phyloP scores from a whole-genome alignment of 2,113 vertebrate species.

The Carollia perspicillata region DNA sequence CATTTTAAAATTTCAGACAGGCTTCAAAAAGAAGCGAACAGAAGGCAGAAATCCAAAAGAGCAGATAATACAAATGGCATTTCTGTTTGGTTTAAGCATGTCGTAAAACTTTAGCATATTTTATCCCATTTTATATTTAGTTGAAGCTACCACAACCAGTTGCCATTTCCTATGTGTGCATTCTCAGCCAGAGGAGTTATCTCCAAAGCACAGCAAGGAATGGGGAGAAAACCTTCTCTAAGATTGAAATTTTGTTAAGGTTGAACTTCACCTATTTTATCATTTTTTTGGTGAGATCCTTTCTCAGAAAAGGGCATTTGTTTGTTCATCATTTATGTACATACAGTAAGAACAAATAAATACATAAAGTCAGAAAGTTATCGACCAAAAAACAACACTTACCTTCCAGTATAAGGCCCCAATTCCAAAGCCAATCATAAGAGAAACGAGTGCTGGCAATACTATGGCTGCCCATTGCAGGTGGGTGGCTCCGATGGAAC shows the following conservation, averaged over 20 bases:
- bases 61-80: neutral
- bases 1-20: slow-evolving; percentile 24
- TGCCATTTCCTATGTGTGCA: neutral
- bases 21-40: slow-evolving; percentile 5
- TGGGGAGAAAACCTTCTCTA: neutral
- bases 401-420: slow-evolving; percentile 88
- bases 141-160: neutral
- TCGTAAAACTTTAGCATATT: neutral
- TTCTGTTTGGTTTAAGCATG: neutral
- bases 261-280: neutral
- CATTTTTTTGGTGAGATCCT: neutral
- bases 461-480: slow-evolving; percentile 83
- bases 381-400: slow-evolving; percentile 39
- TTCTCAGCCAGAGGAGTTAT: neutral
- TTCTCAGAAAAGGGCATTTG: neutral
- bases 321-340: neutral
- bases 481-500: slow-evolving; percentile 69
- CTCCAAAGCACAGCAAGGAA: neutral
- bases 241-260: neutral
- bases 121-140: neutral
- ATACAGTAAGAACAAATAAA: neutral
- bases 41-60: neutral
- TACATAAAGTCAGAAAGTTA: neutral
- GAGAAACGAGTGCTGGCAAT: slow-evolving; percentile 80
- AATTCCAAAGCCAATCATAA: slow-evolving; percentile 83